Conservation (phyloP, 2,888 invertebrate species). For the Exephanes ischioxanthus region DNA sequence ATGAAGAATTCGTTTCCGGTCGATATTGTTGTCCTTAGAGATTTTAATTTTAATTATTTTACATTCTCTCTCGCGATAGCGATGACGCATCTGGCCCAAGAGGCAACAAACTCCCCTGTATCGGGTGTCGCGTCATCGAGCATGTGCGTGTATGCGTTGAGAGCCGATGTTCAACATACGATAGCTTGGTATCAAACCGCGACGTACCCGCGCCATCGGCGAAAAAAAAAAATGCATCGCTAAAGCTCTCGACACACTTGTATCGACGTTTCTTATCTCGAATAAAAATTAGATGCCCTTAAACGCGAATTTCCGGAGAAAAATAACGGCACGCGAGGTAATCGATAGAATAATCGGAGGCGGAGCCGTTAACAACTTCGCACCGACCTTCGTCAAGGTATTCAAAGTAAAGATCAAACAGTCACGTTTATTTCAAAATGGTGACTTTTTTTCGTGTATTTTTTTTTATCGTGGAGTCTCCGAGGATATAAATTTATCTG, state of each 20-base stretch:
- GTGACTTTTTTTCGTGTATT: not conserved
- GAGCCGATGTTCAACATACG: not conserved
- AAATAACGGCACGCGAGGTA: slow-evolving; percentile 25
- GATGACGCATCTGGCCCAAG: slow-evolving; percentile 51
- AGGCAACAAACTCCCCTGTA: slow-evolving; percentile 39
- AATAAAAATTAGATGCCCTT: slow-evolving; percentile 4
- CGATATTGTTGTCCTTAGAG: slow-evolving; percentile 10
- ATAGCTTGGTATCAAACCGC: not conserved
- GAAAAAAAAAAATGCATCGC: not conserved
- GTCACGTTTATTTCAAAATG: not conserved
- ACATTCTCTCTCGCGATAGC: not conserved
- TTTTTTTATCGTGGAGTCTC: not conserved
- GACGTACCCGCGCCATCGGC: not conserved
- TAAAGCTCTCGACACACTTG: not conserved
- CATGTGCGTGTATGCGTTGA: not conserved
- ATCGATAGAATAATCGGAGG: slow-evolving; percentile 55
- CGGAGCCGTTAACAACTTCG: not conserved
- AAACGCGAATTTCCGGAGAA: not conserved
- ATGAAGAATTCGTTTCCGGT: slow-evolving; percentile 49
- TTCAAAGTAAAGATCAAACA: not conserved
- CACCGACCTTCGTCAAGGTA: slow-evolving; percentile 17
- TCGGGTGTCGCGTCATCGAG: slow-evolving; percentile 49
- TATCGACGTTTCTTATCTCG: not conserved
- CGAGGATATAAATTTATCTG: slow-evolving; percentile 30
- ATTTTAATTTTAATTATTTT: slow-evolving; percentile 24